phyloP scores from a whole-genome alignment of 2,113 vertebrate species.

The Chelonoidis abingdonii region DNA sequence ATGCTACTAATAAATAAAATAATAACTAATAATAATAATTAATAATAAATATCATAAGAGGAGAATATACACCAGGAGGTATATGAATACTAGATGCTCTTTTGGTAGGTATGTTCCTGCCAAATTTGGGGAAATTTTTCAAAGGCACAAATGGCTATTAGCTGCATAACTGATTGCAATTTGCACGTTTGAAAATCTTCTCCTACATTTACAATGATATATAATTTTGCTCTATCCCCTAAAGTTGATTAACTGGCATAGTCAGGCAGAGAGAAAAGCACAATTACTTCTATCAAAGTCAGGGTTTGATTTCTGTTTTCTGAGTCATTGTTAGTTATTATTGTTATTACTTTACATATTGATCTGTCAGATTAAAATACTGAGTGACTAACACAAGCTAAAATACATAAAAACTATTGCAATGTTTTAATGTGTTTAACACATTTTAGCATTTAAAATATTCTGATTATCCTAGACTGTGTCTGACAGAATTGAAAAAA shows the following conservation, averaged over 20 bases:
- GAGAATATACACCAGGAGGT: neutral
- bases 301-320: slow-evolving; percentile 17
- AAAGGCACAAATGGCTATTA: neutral
- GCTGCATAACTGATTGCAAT: neutral
- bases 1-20: neutral
- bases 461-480: slow-evolving; percentile 37
- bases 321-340: slow-evolving; percentile 12
- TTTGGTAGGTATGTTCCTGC: neutral
- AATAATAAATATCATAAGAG: neutral
- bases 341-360: slow-evolving; percentile 26
- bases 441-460: slow-evolving; percentile 29
- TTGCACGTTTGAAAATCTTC: neutral
- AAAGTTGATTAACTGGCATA: neutral
- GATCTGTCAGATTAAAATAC: slow-evolving; percentile 48
- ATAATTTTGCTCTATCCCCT: neutral
- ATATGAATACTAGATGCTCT: neutral
- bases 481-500: neutral
- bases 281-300: slow-evolving; percentile 48
- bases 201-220: neutral
- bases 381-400: slow-evolving; percentile 50
- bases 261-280: neutral
- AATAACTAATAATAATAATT: no score
- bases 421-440: slow-evolving; percentile 48
- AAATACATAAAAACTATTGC: slow-evolving; percentile 23
- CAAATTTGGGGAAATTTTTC: neutral